These are phyloP conservation scores for Macquaria australasica DNA, from an alignment of 2,113 vertebrate species.

Conservation along the genomic window DNA sequence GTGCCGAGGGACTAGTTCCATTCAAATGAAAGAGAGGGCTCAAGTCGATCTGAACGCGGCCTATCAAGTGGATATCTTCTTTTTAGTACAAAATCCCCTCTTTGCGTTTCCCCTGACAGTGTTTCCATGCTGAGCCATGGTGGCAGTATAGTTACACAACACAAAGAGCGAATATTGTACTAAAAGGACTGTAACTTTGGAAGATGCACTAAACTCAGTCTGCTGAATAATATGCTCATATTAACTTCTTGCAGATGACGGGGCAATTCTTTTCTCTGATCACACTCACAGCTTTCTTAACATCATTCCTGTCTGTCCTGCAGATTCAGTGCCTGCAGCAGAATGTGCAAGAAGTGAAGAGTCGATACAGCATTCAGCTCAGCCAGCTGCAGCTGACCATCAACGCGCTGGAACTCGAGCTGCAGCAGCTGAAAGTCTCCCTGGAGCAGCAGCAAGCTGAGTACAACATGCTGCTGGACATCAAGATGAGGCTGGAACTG, in stretches of 20 bases:
- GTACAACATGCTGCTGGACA: constrained; percentile 76
- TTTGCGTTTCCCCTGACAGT: too few relatives aligned
- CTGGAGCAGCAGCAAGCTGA: constrained; percentile 63
- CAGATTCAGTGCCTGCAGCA: constrained; percentile 71
- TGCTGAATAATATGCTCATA: not conserved
- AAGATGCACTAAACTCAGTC: not conserved
- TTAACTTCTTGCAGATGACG: not conserved
- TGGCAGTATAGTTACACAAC: too few relatives aligned
- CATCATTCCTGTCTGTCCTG: not conserved
- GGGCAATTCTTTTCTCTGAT: too few relatives aligned
- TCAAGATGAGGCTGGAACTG: constrained; percentile 83
- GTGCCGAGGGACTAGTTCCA: too few relatives aligned
- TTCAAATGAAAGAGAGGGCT: too few relatives aligned
- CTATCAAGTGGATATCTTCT: too few relatives aligned
- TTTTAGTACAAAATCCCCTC: too few relatives aligned
- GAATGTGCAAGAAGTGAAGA: constrained; percentile 54
- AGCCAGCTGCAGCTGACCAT: constrained; percentile 70
- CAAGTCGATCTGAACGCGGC: too few relatives aligned
- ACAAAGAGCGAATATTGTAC: too few relatives aligned
- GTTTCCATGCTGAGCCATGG: too few relatives aligned
- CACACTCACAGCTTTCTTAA: not conserved
- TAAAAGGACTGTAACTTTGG: not conserved
- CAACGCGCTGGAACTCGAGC: constrained; percentile 63
- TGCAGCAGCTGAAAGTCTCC: constrained; percentile 63
- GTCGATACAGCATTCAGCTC: constrained; percentile 48